phyloP scores from a whole-genome alignment of 1,140 invertebrate genomes.

The Papilio polyxenes region DNA sequence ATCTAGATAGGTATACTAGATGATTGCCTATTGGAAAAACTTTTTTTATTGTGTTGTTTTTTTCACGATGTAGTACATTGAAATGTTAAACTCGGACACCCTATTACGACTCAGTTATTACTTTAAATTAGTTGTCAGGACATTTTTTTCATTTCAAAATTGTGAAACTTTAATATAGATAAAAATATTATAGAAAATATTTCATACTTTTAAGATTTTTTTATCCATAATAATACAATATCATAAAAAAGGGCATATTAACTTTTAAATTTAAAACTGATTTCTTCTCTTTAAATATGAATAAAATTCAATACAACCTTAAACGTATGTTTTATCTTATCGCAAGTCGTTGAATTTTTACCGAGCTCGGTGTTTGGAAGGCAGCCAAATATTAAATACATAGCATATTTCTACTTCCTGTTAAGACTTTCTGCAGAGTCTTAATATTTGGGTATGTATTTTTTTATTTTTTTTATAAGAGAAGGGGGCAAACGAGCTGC shows the following conservation, averaged over 20 bases:
- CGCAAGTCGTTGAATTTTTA: not conserved
- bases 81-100: not conserved
- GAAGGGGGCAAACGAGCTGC: too few species aligned
- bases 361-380: not conserved
- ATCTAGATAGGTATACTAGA: constrained; percentile 17
- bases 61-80: not conserved
- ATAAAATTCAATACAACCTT: not conserved
- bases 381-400: not conserved
- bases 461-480: too few species aligned
- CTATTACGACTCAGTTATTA: not conserved
- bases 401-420: not conserved
- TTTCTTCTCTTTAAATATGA: not conserved
- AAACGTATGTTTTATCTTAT: constrained; percentile 19
- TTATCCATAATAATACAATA: too few species aligned
- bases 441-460: not conserved
- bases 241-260: too few species aligned
- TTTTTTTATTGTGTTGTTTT: not conserved
- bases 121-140: not conserved
- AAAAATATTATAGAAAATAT: too few species aligned
- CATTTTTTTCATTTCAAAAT: too few species aligned
- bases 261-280: not conserved
- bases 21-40: not conserved
- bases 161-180: too few species aligned
- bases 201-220: too few species aligned
- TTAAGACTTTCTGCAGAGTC: not conserved